These are phyloP conservation scores for Lagopus muta DNA, from an alignment of 2,113 vertebrate species.

Conservation along the genomic window DNA sequence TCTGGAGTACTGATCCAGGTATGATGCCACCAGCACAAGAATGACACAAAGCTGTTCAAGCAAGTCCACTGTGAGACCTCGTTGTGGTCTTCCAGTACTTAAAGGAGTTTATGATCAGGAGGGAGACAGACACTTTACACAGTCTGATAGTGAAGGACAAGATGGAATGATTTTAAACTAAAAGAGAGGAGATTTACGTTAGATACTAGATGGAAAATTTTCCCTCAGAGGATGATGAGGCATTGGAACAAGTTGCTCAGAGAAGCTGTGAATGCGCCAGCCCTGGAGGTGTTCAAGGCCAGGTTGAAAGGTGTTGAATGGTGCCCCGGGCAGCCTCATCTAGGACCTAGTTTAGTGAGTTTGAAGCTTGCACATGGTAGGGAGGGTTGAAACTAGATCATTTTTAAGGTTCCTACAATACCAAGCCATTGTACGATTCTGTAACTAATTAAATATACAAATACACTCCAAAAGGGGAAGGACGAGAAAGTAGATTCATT, in stretches of 20 bases:
- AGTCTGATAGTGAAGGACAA: background rate
- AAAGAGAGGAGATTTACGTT: background rate
- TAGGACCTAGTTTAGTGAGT: background rate
- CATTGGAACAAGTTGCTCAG: too few species aligned
- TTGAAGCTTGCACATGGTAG: background rate
- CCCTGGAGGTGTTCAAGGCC: background rate
- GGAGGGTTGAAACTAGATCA: background rate
- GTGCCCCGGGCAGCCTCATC: background rate
- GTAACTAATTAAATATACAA: background rate
- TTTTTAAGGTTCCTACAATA: background rate
- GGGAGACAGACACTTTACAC: background rate
- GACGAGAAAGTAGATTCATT: background rate
- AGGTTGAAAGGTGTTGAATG: background rate
- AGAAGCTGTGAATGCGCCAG: too few species aligned
- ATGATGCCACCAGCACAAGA: background rate
- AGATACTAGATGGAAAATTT: background rate
- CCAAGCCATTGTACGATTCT: background rate
- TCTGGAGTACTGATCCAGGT: background rate
- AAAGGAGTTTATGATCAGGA: background rate
- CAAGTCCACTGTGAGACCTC: background rate
- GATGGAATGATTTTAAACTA: background rate
- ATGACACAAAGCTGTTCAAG: background rate
- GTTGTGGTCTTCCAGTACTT: background rate
- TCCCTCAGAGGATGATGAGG: background rate
- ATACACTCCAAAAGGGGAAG: background rate